These are phyloP conservation scores for Trichonephila clavipes DNA, from an alignment of 1,140 invertebrate genomes.

Conservation along the genomic window DNA sequence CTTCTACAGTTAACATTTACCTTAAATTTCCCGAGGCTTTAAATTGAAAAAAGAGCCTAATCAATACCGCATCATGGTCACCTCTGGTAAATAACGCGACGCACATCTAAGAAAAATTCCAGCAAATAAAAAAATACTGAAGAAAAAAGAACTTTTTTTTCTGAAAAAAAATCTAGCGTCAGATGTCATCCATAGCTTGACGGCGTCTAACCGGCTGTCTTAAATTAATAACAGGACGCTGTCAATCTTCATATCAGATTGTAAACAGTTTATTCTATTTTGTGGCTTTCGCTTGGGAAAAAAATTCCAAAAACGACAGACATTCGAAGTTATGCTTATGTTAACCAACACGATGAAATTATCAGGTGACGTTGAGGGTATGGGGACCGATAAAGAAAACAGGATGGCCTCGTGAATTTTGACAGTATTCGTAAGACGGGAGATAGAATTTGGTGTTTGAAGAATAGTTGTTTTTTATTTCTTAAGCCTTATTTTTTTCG, in stretches of 20 bases:
- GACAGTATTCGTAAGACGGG: not conserved
- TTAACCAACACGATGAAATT: not conserved
- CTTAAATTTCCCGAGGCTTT: not conserved
- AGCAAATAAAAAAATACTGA: not conserved
- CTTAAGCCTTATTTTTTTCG: no score
- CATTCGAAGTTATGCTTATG: not conserved
- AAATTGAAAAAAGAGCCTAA: not conserved
- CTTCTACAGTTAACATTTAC: not conserved
- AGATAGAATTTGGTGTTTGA: no score
- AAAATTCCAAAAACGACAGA: not conserved
- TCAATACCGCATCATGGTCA: not conserved
- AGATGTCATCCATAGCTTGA: not conserved
- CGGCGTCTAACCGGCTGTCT: slow-evolving; percentile 10
- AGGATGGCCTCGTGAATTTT: not conserved
- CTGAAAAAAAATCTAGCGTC: not conserved
- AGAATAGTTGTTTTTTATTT: no score
- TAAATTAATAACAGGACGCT: slow-evolving; percentile 13
- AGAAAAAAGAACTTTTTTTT: not conserved
- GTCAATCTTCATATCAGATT: slow-evolving; percentile 16
- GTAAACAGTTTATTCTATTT: slow-evolving; percentile 26
- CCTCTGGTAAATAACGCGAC: not conserved
- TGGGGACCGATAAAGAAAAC: not conserved
- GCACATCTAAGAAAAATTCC: not conserved
- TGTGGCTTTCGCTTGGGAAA: not conserved
- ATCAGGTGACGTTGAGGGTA: not conserved